Base-by-base conservation (phyloP, 1,140 invertebrate species). In the Drosophila miranda region DNA sequence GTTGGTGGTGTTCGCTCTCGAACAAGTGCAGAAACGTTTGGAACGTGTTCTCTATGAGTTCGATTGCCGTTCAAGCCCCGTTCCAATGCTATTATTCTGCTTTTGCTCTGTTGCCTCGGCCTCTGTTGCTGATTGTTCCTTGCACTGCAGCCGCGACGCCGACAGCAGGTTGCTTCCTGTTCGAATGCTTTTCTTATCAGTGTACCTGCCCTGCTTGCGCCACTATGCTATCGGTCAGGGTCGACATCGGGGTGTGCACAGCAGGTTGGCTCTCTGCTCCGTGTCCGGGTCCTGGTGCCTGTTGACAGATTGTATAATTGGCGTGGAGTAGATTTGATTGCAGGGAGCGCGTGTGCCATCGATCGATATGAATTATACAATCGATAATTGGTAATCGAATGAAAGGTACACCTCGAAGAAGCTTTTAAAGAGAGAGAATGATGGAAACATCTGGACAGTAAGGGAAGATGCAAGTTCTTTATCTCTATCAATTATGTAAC, bases 1-100 rank as follows among this genome's bases (percentile, higher is more conserved):
- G 66, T 54, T 64, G 68, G 66, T 54, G 64, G 64, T 49, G 62
- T 72, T 69, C 63, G 75, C 57, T 66, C 41, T 78, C 81, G 73
- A 84, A 83, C 79, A 83, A 83, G 79, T 78, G 79, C 70, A 70
- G 63, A 46, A 59, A 53, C 55, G 68, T 28, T 54, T 53, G 72
- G 51, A 77, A 70, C 75, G 54, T 75, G 79, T 78, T 83, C 66
- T 71, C 50, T 64, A 45, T 56, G 38, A 28, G 49, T 69, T 83
- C 69, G 54, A 70, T 66, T 73, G 62, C n/a, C 51, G 54, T 44
- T 69, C 56, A 53, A 48, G 44, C 45, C 38, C 28, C 34, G 34
- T 38, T 38, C 34, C 34, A 59, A 46, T 38, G 30, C 23, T 41
- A 55, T 49, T 68, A 41, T 42, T 34, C 19, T 56, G 11, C 34